Evolutionary conservation across 2,888 invertebrate species (phyloP).

Genomic region (Germaria angustata): DNA sequence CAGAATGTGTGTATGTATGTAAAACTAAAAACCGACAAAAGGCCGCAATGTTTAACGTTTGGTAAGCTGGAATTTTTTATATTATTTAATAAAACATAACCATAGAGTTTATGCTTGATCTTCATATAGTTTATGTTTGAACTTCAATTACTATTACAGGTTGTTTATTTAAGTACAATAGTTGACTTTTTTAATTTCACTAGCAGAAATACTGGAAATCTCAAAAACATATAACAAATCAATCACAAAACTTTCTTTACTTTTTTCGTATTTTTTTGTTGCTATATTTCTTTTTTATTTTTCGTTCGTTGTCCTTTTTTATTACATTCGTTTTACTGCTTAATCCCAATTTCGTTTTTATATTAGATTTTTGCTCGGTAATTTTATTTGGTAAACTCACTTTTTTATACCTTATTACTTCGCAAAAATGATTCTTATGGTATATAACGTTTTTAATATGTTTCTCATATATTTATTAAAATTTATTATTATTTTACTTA

Average conservation of each 20-base stretch:
- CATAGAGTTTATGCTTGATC: too few species aligned
- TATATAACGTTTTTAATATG: constrained; percentile 63
- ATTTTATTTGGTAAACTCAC: constrained; percentile 64
- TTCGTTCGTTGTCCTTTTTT: constrained; percentile 54
- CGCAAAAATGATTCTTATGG: constrained; percentile 44
- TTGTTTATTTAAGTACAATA: neutral
- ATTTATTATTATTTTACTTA: constrained; percentile 71
- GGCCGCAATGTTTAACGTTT: constrained; percentile 40
- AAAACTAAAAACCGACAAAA: constrained; percentile 14
- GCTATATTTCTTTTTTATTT: constrained; percentile 52
- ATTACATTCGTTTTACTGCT: constrained; percentile 62
- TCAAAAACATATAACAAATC: constrained; percentile 45
- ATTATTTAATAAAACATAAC: too few species aligned
- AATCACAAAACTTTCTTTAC: constrained; percentile 60
- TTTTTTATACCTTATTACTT: constrained; percentile 57
- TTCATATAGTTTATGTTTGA: too few species aligned
- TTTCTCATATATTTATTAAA: constrained; percentile 69
- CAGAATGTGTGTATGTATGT: constrained; percentile 3
- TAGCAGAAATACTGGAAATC: neutral
- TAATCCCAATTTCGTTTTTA: constrained; percentile 68
- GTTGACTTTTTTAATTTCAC: neutral
- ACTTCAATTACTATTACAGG: neutral
- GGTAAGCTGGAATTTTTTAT: constrained; percentile 25
- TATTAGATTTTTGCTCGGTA: constrained; percentile 60
- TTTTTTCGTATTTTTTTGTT: constrained; percentile 46